Evolutionary conservation across 2,888 invertebrate genomes (phyloP), one percentile per base, ranked within the genome.

Genomic region (Prosopocoilus inquinatus): DNA sequence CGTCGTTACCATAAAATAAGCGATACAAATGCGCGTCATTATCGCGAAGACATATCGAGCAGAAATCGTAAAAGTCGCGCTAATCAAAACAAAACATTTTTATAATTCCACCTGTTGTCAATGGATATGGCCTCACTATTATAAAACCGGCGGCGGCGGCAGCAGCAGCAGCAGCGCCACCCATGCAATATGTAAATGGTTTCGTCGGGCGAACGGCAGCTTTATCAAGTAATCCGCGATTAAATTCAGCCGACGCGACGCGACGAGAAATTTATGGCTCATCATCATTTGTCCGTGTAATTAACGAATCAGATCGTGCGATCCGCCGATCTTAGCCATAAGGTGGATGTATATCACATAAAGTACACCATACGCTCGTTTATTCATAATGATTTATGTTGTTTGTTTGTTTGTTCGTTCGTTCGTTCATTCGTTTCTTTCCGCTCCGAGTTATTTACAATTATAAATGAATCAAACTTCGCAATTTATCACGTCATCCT

Each of bases 331-430:
- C 36, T n/a, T 32, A 2, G 32, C 50, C 50, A 36, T 44, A 28
- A 45, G 45, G 51, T 51, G 45, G 36, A 51, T 51, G 51, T 36
- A 45, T 45, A 51, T 51, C 35, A 13, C 36, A 45, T 45, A 12
- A 45, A 28, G 20, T 41, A 16, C 41, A 15, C 45, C 51, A 41
- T 35, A 46, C 45, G 45, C 16, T 45, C 51, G 13, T 35, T 35
- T 45, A 45, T 36, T 36, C 16, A 36, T 36, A 33, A 51, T 51
- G 51, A 51, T 51, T 51, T 51, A 51, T 44, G 45, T 45, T 35
- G 51, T 51, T 44, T 44, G 12, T 38, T n/a, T n/a, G n/a, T n/a
- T n/a, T n/a, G n/a, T n/a, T n/a, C 45, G 45, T 28, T 45, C 51
- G 13, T 35, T 35, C 36, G 36, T 36, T 36, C 16, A 36, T 36